Evolutionary conservation across 2,888 invertebrate species (phyloP).

Genomic region (Chrysolina haemoptera): DNA sequence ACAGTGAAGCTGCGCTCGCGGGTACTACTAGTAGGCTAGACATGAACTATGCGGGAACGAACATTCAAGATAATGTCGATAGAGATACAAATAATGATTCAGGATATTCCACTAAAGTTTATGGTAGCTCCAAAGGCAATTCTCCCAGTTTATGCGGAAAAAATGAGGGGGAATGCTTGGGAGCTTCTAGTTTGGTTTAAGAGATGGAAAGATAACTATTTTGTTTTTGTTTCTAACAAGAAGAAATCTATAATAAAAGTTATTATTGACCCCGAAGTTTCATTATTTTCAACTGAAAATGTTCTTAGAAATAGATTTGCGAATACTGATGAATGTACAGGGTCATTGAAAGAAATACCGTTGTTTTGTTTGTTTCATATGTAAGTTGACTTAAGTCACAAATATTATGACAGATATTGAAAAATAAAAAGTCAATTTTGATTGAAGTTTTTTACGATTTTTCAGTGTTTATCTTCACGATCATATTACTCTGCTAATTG

Average conservation of each 20-base stretch:
- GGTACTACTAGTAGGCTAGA: constrained; percentile 30
- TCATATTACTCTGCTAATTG: no score
- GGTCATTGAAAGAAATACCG: no score
- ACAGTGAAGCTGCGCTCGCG: constrained; percentile 26
- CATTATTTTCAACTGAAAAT: neutral
- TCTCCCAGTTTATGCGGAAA: constrained; percentile 81
- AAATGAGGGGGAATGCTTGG: constrained; percentile 67
- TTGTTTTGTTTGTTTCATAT: no score
- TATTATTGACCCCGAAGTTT: constrained; percentile 22
- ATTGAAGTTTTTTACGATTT: no score
- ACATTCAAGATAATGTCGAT: constrained; percentile 68
- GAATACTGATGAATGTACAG: no score
- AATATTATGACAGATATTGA: no score
- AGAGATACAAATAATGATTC: constrained; percentile 86
- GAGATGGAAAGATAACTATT: constrained; percentile 34
- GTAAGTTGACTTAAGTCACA: no score
- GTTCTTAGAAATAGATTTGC: no score
- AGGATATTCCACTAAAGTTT: constrained; percentile 88
- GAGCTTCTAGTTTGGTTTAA: constrained; percentile 78
- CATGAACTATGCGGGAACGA: constrained; percentile 34
- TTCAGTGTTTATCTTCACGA: no score
- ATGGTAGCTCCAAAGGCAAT: constrained; percentile 84
- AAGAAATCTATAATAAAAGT: constrained; percentile 35
- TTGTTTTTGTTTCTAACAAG: constrained; percentile 38
- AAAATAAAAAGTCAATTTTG: no score